phyloP scores from a whole-genome alignment of 2,113 vertebrate species.

The Garra rufa region DNA sequence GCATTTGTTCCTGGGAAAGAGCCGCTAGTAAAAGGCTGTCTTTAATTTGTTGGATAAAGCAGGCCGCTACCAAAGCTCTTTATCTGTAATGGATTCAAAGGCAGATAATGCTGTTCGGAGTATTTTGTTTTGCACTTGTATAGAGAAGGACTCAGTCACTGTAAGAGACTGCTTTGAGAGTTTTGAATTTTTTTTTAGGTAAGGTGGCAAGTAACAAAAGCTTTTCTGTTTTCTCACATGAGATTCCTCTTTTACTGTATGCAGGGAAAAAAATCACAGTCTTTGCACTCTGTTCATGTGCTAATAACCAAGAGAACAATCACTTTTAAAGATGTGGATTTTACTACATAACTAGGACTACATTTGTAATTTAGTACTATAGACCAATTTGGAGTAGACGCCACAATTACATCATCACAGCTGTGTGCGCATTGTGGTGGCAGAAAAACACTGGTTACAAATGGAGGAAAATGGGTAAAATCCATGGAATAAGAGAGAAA shows the following conservation, averaged over 20 bases:
- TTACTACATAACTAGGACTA: background rate
- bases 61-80: background rate
- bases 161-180: background rate
- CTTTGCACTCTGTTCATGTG: background rate
- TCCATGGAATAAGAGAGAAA: no score
- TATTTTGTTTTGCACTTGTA: background rate
- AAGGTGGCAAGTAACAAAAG: background rate
- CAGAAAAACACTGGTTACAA: no score
- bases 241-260: background rate
- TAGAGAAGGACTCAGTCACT: background rate
- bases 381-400: no score
- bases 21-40: background rate
- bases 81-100: background rate
- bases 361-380: background rate
- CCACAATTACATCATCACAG: no score
- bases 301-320: background rate
- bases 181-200: background rate
- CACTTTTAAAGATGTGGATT: background rate
- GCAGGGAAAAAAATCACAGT: background rate
- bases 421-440: no score
- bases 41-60: background rate
- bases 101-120: background rate
- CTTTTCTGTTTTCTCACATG: background rate
- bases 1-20: background rate
- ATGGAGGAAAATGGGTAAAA: no score